A percentile compares a stretch with the other conserved stretches of the same genome.
Conservation (phyloP, 2,113 vertebrate species). For the Sphaerodactylus townsendi region DNA sequence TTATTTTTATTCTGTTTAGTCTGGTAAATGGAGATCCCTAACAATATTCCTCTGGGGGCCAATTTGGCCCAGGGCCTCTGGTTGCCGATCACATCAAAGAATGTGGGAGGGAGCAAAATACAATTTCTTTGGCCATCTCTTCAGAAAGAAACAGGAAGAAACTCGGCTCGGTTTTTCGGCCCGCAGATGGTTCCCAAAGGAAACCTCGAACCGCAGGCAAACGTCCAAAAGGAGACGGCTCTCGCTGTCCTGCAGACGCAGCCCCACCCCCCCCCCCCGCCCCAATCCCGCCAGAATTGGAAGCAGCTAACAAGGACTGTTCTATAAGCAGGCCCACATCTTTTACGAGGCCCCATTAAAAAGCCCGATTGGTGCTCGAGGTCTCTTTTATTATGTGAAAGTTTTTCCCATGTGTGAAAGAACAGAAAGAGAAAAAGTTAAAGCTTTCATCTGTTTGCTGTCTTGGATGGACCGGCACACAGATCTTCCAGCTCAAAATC, state of each 20-base stretch:
- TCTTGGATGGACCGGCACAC: neutral
- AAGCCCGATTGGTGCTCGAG: neutral
- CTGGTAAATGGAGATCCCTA: neutral
- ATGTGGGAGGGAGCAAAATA: neutral
- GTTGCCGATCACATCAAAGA: neutral
- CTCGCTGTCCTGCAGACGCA: neutral
- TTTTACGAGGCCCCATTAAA: neutral
- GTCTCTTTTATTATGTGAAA: neutral
- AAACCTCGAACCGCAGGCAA: neutral
- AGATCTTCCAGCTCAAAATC: neutral
- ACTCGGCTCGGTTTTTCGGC: neutral
- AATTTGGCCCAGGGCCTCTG: neutral
- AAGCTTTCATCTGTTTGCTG: neutral
- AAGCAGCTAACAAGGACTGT: neutral
- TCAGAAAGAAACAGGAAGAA: neutral
- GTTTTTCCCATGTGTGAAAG: neutral
- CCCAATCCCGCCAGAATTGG: neutral
- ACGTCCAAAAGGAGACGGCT: neutral
- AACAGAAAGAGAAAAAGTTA: neutral
- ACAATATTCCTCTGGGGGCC: neutral
- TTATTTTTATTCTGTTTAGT: neutral
- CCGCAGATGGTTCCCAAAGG: conserved; percentile 2
- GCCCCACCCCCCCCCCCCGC: neutral
- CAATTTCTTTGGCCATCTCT: neutral
- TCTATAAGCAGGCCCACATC: neutral